These are phyloP conservation scores for Martes martes DNA, from an alignment of 2,113 vertebrate genomes.

Conservation along the genomic window DNA sequence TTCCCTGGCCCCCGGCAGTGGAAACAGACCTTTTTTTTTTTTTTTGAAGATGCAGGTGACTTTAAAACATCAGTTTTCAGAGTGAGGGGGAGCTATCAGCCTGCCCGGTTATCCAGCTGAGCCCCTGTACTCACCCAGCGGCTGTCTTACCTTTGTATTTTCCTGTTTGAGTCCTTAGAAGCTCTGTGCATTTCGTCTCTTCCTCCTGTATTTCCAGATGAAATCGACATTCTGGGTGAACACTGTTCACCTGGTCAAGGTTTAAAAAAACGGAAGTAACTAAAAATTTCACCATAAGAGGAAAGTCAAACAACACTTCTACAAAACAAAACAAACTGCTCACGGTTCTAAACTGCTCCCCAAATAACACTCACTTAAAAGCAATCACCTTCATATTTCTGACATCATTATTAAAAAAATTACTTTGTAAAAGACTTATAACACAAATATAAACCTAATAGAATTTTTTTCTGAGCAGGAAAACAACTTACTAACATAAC, in stretches of 20 bases:
- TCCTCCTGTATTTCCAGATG: conserved; percentile 85
- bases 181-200: conserved; percentile 80
- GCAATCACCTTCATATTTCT: neutral
- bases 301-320: neutral
- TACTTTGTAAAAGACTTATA: neutral
- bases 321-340: neutral
- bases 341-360: neutral
- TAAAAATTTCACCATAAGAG: neutral
- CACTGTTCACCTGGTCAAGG: conserved; percentile 80
- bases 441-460: neutral
- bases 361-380: neutral
- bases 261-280: conserved; percentile 30
- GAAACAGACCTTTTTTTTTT: neutral
- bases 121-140: accelerated
- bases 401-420: neutral
- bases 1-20: neutral
- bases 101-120: accelerated
- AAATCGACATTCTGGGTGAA: conserved; percentile 85
- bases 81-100: neutral
- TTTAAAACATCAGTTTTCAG: neutral
- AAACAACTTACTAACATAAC: neutral
- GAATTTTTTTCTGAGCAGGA: neutral
- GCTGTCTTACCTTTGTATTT: conserved; percentile 76
- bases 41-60: neutral
- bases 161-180: conserved; percentile 66